Conservation (phyloP, 2,797 vertebrate genomes). For the Hypotaenidia okinawae region DNA sequence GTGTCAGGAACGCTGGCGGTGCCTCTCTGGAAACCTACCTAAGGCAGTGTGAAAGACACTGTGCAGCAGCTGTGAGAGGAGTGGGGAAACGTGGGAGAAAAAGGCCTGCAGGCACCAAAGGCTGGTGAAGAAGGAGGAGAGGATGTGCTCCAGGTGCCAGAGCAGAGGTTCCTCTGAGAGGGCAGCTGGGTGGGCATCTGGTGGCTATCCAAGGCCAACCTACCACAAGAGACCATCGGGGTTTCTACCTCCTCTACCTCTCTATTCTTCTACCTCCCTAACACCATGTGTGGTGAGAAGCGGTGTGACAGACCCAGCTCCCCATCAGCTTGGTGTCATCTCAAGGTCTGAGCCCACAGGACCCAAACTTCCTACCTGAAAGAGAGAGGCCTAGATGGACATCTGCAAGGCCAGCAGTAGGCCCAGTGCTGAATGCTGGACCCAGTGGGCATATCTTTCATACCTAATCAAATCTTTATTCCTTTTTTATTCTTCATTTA, state of each 20-base stretch:
- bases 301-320: neutral
- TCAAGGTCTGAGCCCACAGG: neutral
- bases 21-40: neutral
- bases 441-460: neutral
- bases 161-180: neutral
- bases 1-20: neutral
- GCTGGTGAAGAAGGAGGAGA: neutral
- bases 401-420: neutral
- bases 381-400: neutral
- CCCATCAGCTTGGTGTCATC: rapidly evolving
- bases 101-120: neutral
- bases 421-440: rapidly evolving
- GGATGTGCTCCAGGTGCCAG: neutral
- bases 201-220: neutral
- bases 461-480: neutral
- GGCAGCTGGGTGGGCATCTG: neutral
- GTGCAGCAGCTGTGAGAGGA: neutral
- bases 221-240: neutral
- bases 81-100: neutral
- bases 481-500: neutral
- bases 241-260: neutral
- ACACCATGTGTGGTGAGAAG: neutral
- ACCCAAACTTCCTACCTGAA: neutral
- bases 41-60: neutral
- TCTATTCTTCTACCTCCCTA: neutral